Conservation (phyloP, 2,888 invertebrate genomes). For the Caenorhabditis imperialis region DNA sequence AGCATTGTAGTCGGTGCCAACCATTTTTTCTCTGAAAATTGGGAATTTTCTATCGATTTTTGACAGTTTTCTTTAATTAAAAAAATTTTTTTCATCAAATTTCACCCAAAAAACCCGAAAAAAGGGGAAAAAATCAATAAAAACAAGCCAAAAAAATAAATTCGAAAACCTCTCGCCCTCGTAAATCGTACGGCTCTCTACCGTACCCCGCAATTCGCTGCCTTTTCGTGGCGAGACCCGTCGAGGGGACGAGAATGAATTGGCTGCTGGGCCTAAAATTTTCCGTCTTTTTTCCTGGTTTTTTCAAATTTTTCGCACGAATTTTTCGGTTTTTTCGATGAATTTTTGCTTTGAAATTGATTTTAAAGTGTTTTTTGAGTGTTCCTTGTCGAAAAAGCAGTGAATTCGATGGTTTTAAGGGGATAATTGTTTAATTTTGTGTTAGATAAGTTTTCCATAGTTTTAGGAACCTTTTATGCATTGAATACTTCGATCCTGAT, state of each 20-base stretch:
- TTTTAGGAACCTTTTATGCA: no score
- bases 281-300: slow-evolving; percentile 11
- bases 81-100: background rate
- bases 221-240: slow-evolving; percentile 43
- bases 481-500: no score
- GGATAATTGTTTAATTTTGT: no score
- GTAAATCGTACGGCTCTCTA: slow-evolving; percentile 45
- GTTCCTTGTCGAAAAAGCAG: background rate
- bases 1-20: slow-evolving; percentile 59
- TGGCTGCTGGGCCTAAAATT: slow-evolving; percentile 32
- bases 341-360: background rate
- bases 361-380: background rate
- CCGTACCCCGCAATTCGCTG: slow-evolving; percentile 14
- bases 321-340: slow-evolving; percentile 25
- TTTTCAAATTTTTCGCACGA: slow-evolving; percentile 4
- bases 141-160: slow-evolving; percentile 2
- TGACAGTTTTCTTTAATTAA: background rate
- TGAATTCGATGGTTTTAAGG: background rate
- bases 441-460: no score
- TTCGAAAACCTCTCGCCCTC: slow-evolving; percentile 2
- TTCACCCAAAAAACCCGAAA: background rate
- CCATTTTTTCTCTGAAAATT: slow-evolving; percentile 20
- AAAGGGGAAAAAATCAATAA: slow-evolving; percentile 4
- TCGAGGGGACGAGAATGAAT: background rate
- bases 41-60: background rate